These are phyloP conservation scores for Malurus leucopterus DNA, from an alignment of 2,797 vertebrate genomes.

Conservation along the genomic window DNA sequence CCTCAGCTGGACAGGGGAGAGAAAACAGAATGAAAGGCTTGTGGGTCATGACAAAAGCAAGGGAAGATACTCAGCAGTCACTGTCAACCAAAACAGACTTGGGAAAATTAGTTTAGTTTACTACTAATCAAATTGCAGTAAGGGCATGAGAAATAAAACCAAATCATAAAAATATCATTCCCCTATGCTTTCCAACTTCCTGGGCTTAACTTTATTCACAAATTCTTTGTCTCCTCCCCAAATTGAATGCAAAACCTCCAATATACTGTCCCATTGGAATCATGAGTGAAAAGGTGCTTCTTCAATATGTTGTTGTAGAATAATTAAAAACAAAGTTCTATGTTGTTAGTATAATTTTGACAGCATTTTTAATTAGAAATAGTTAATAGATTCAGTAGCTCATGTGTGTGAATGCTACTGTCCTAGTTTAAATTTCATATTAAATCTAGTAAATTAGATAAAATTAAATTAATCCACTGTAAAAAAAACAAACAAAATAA, in stretches of 20 bases:
- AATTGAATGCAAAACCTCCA: background rate
- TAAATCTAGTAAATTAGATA: background rate
- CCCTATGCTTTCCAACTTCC: fast-evolving
- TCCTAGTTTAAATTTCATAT: background rate
- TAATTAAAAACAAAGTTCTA: background rate
- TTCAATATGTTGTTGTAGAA: background rate
- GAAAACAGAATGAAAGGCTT: fast-evolving
- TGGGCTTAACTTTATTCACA: background rate
- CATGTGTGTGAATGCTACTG: background rate
- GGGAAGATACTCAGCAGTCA: background rate
- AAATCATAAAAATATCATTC: background rate
- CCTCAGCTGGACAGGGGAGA: background rate
- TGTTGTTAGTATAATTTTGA: background rate
- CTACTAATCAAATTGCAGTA: background rate
- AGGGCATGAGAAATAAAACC: background rate
- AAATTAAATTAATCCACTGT: background rate
- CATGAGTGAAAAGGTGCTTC: background rate
- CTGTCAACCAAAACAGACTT: background rate
- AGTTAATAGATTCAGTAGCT: background rate
- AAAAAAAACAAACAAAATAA: background rate
- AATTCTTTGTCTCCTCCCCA: background rate
- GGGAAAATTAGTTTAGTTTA: background rate
- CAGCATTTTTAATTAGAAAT: slow-evolving; percentile 3
- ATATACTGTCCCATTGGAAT: background rate
- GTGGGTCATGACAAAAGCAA: fast-evolving